These are phyloP conservation scores for Pterostichus niger DNA, from an alignment of 2,888 invertebrate genomes.

Conservation along the genomic window DNA sequence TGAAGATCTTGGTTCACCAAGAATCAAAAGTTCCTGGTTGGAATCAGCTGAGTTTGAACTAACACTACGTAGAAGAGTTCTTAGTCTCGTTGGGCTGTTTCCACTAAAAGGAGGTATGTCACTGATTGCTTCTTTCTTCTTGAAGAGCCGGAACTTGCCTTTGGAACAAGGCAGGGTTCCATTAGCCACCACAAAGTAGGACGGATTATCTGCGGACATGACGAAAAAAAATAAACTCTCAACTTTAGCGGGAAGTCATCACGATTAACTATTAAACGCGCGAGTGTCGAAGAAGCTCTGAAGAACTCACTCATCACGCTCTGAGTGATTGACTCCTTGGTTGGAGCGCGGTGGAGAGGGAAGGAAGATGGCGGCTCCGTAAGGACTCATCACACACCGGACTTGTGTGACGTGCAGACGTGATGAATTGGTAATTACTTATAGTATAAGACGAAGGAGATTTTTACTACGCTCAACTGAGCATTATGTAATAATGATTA, in stretches of 20 bases:
- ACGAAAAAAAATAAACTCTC: slow-evolving; percentile 25
- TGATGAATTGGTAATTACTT: slow-evolving; percentile 58
- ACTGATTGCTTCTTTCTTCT: slow-evolving; percentile 68
- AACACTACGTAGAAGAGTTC: slow-evolving; percentile 82
- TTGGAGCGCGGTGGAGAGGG: slow-evolving; percentile 39
- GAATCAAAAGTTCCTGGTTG: slow-evolving; percentile 83
- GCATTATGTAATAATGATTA: slow-evolving; percentile 34
- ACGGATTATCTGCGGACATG: slow-evolving; percentile 86
- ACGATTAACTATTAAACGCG: slow-evolving; percentile 1
- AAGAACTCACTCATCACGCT: background rate
- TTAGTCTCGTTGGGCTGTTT: slow-evolving; percentile 73
- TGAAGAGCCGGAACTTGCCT: slow-evolving; percentile 68
- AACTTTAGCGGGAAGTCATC: background rate
- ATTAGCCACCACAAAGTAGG: slow-evolving; percentile 85
- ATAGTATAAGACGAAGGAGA: background rate
- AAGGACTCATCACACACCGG: slow-evolving; percentile 36
- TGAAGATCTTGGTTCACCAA: slow-evolving; percentile 85
- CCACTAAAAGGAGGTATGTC: slow-evolving; percentile 68
- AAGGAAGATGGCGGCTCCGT: slow-evolving; percentile 51
- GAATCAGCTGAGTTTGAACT: slow-evolving; percentile 82
- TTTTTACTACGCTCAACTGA: slow-evolving; percentile 27
- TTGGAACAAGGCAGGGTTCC: slow-evolving; percentile 71
- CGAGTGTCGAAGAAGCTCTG: background rate
- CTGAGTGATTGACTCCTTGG: slow-evolving; percentile 30
- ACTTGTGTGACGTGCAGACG: slow-evolving; percentile 28